Evolutionary conservation across 2,797 vertebrate genomes (phyloP), one percentile per base, ranked within the genome.

Genomic region (Kryptopterus vitreolus): DNA sequence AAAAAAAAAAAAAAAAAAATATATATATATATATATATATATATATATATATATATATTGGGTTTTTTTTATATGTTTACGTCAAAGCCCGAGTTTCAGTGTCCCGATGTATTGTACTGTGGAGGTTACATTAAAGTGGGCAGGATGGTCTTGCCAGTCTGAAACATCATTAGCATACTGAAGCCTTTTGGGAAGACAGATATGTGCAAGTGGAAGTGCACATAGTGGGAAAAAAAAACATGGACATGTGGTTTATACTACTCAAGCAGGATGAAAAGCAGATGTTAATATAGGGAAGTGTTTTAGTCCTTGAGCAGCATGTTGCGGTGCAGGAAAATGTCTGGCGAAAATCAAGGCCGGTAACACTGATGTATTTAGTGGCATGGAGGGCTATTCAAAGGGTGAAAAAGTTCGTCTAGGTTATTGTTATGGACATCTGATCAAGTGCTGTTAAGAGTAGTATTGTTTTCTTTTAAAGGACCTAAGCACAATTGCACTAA

Each of bases 41-140:
- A n/a, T n/a, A n/a, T n/a, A n/a, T n/a, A n/a, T n/a, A n/a, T n/a
- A n/a, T n/a, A n/a, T n/a, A n/a, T n/a, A n/a, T n/a, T n/a, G n/a
- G n/a, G n/a, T n/a, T n/a, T n/a, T n/a, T n/a, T n/a, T n/a, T n/a
- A n/a, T 87, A 87, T 91, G 89, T 91, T 88, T 89, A 50, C 50
- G 85, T 90, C 83, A 85, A 85, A 84, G 81, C 85, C 84, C 79
- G 76, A 91, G 90, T 87, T 91, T 82, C 83, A 80, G 88, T 88
- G 87, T 88, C 83, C 87, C 59, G 87, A 89, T 88, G 88, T 89
- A 88, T 89, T 87, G 82, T 85, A 89, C 87, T 86, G 85, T 83
- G 83, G 76, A 87, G 87, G 87, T 88, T 87, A 82, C 48, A 50
- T 87, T 84, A 77, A 48, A 68, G 79, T 78, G 65, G 73, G 85